These are phyloP conservation scores for Odontocerum albicorne DNA, from an alignment of 2,888 invertebrate genomes.

Conservation along the genomic window DNA sequence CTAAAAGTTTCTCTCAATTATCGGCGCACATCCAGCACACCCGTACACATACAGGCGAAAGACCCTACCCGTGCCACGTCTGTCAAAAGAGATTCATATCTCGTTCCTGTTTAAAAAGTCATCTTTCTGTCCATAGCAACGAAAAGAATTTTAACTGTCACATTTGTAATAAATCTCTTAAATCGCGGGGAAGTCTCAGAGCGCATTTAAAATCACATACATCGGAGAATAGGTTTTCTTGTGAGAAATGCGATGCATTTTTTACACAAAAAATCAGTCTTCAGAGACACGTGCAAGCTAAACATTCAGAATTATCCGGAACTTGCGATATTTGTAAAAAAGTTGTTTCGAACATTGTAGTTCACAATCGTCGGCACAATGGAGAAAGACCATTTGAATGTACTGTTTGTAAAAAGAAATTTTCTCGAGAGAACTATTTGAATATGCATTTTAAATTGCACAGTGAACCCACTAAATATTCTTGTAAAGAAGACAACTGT, in stretches of 20 bases:
- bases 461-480: conserved; percentile 47
- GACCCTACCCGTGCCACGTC: conserved; percentile 21
- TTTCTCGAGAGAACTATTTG: conserved; percentile 46
- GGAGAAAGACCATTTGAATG: conserved; percentile 56
- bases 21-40: conserved; percentile 45
- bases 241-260: conserved; percentile 51
- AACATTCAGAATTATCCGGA: conserved; percentile 60
- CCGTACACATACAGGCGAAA: conserved; percentile 41
- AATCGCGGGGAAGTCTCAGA: conserved; percentile 20
- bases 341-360: conserved; percentile 56
- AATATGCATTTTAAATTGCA: conserved; percentile 51
- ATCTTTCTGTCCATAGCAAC: conserved; percentile 17
- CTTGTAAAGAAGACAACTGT: conserved; percentile 51
- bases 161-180: conserved; percentile 26
- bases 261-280: conserved; percentile 60
- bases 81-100: conserved; percentile 28
- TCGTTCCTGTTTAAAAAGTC: conserved; percentile 11
- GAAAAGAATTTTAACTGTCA: conserved; percentile 26
- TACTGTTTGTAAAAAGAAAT: conserved; percentile 47
- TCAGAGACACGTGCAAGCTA: conserved; percentile 55
- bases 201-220: conserved; percentile 41
- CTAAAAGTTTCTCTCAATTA: conserved; percentile 45
- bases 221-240: conserved; percentile 49
- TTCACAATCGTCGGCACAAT: conserved; percentile 60
- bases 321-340: conserved; percentile 57